Base-by-base conservation (phyloP, 2,888 invertebrate species). In the Drymonia ruficornis region DNA sequence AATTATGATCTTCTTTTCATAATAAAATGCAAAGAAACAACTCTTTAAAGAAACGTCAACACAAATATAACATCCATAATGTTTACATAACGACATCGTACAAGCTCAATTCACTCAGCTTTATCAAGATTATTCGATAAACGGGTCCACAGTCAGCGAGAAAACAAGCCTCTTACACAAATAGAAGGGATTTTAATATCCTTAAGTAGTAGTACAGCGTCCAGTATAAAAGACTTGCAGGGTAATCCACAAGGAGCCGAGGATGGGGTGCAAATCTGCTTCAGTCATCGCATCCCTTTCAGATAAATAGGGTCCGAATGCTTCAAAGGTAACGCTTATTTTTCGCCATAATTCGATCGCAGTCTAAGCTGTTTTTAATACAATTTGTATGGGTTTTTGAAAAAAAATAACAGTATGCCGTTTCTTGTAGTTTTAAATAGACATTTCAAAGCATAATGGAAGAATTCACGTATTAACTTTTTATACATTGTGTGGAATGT, bases 111-210 rank as follows among this genome's bases (percentile, higher is more conserved):
- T 74, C 78, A 75, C 69, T 76, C 70, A 65, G 69, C 68, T 79
- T 77, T 79, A 83, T 83, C 72, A 66, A 79, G 82, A 85, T 88
- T 86, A 84, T 78, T 80, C 79, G 80, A 87, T 81, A 88, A 86
- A 86, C 78, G 76, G 59, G 12, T 74, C 71, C 69, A 70, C 75
- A 79, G 79, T 86, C 85, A 84, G 83, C 86, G 71, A 78, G 83
- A 89, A 91, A 90, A 91, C 90, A 91, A 89, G 87, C 90, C 87
- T 66, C 89, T 88, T 87, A 88, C 86, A 86, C 83, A 88, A 88
- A 89, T 86, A 85, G 84, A 83, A 86, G 84, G 86, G 90, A 87
- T 91, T 92, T 91, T 92, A 92, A 92, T 92, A 92, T 91, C 88
- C 86, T 84, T 92, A 91, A 92, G 92, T 91, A 92, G 91, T 87